phyloP scores from a whole-genome alignment of 2,113 vertebrate genomes.

The Semnornis frantzii region DNA sequence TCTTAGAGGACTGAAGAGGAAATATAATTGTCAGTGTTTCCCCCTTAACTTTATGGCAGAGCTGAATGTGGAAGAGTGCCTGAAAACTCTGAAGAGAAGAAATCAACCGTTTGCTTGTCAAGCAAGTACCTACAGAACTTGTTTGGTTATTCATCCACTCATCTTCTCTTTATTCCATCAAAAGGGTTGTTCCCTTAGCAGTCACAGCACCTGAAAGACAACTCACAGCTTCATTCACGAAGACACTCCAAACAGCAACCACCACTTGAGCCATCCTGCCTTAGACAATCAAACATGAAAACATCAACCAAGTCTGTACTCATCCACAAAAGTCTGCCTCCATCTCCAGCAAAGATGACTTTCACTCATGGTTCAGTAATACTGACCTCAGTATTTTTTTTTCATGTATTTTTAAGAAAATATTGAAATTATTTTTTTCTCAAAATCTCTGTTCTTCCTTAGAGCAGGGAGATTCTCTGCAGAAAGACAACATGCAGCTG shows the following conservation, averaged over 20 bases:
- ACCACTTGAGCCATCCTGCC: background rate
- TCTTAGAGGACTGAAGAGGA: background rate
- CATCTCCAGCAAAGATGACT: background rate
- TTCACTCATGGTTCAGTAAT: background rate
- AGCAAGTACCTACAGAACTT: background rate
- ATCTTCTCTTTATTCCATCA: background rate
- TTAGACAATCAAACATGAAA: background rate
- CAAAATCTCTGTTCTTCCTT: fast-evolving
- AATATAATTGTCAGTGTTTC: background rate
- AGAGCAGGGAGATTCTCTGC: background rate
- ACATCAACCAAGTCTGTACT: fast-evolving
- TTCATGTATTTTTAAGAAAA: background rate
- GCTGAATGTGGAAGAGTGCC: background rate
- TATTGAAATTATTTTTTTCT: background rate
- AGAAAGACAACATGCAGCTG: background rate
- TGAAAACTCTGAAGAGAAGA: background rate
- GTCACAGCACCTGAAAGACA: background rate
- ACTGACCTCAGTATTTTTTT: background rate
- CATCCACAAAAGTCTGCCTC: background rate
- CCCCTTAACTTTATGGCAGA: background rate
- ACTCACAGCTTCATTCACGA: fast-evolving
- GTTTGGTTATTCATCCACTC: background rate
- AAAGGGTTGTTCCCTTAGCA: background rate
- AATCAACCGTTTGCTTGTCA: fast-evolving
- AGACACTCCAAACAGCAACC: background rate